These are phyloP conservation scores for Nesogale talazaci DNA, from an alignment of 2,113 vertebrate genomes.

Conservation along the genomic window DNA sequence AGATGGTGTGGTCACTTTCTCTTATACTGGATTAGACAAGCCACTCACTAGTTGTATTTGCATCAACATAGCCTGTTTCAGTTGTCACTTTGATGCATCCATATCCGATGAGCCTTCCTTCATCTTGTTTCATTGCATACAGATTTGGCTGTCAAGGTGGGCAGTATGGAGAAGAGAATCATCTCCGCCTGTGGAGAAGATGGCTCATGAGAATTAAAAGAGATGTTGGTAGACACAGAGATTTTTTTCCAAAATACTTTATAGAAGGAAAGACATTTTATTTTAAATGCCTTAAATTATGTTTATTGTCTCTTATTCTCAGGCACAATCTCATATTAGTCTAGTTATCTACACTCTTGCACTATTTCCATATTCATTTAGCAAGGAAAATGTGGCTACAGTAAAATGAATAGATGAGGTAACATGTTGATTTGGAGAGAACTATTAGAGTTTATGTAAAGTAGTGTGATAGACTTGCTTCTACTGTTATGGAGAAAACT, in stretches of 20 bases:
- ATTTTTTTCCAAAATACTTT: conserved; percentile 1
- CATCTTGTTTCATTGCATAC: neutral
- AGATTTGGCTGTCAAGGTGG: neutral
- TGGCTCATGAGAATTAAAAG: neutral
- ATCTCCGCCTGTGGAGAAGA: neutral
- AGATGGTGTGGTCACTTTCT: neutral
- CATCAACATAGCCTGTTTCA: neutral
- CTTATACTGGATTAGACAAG: neutral
- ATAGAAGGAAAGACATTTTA: neutral
- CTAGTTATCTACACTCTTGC: neutral
- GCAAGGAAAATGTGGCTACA: neutral
- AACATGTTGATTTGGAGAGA: neutral
- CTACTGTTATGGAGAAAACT: neutral
- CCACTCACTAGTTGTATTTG: neutral
- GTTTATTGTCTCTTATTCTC: neutral
- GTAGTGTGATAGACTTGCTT: neutral
- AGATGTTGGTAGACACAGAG: neutral
- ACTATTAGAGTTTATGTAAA: neutral
- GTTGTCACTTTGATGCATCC: neutral
- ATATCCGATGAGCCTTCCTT: neutral
- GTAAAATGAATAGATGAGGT: neutral
- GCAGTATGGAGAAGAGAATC: neutral
- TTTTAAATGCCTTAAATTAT: neutral
- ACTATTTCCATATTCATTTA: neutral
- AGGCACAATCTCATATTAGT: neutral